phyloP scores from a whole-genome alignment of 2,888 invertebrate species.

The Xylophagus ater region DNA sequence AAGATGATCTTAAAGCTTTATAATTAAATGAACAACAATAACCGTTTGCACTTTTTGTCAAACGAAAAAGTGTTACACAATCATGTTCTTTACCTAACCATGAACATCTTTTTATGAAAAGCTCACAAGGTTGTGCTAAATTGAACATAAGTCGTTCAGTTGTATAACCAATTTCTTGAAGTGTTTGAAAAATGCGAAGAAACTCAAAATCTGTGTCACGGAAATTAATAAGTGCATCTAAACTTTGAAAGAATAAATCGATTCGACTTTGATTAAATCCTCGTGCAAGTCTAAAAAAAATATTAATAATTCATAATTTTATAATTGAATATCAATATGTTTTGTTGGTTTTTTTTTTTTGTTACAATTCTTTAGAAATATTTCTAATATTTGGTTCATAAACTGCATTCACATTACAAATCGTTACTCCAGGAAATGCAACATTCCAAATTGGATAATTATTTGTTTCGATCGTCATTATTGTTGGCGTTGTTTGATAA shows the following conservation, averaged over 20 bases:
- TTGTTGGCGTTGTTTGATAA: conserved; percentile 25
- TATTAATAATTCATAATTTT: neutral
- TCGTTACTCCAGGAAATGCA: conserved; percentile 53
- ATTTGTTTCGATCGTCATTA: conserved; percentile 43
- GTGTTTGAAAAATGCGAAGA: conserved; percentile 19
- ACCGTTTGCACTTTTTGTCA: conserved; percentile 26
- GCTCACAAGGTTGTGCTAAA: conserved; percentile 30
- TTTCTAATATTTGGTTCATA: conserved; percentile 40
- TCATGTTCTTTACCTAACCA: conserved; percentile 26
- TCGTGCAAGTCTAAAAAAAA: conserved; percentile 11
- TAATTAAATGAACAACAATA: conserved; percentile 34
- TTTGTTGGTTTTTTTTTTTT: conserved; percentile 46
- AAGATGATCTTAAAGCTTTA: conserved; percentile 20
- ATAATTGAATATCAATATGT: neutral
- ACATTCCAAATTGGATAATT: conserved; percentile 55
- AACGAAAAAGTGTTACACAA: conserved; percentile 27
- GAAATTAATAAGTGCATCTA: conserved; percentile 28
- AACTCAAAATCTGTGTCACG: conserved; percentile 23
- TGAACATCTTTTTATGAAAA: conserved; percentile 24
- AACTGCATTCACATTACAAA: conserved; percentile 50
- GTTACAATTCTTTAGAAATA: conserved; percentile 45
- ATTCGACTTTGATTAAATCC: conserved; percentile 17
- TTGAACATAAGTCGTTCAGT: conserved; percentile 28
- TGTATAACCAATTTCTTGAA: conserved; percentile 22
- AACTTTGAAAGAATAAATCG: conserved; percentile 23